These are phyloP conservation scores for Coptotermes formosanus DNA, from an alignment of 1,140 invertebrate genomes.

Conservation along the genomic window DNA sequence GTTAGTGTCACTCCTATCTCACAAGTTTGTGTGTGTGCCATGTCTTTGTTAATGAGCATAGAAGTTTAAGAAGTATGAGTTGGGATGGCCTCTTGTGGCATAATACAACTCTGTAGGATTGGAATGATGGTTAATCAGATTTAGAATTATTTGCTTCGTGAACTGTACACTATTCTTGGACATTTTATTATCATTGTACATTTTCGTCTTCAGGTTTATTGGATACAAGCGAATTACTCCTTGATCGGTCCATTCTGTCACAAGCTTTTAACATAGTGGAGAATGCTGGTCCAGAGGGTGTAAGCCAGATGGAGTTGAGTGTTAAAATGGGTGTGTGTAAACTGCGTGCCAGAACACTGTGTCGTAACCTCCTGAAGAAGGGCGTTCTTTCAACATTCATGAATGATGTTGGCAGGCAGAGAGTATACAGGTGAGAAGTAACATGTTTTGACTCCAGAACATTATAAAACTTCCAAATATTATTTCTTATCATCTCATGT, in stretches of 20 bases:
- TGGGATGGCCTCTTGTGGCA: too few species aligned
- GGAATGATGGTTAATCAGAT: too few species aligned
- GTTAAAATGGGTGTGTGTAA: conserved; percentile 52
- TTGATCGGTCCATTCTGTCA: conserved; percentile 44
- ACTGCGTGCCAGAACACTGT: conserved; percentile 52
- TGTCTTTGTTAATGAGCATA: too few species aligned
- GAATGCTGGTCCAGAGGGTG: conserved; percentile 48
- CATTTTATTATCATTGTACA: neutral
- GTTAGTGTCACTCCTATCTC: too few species aligned
- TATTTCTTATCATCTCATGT: neutral
- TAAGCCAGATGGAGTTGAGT: conserved; percentile 50
- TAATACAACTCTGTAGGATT: too few species aligned
- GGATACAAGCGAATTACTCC: neutral
- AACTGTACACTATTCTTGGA: too few species aligned
- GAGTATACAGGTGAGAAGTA: conserved; percentile 25
- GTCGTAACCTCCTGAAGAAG: conserved; percentile 51
- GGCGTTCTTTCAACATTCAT: conserved; percentile 52
- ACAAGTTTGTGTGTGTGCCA: too few species aligned
- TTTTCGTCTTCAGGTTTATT: neutral
- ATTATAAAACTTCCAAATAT: conserved; percentile 32
- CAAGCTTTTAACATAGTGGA: conserved; percentile 54
- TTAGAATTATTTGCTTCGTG: too few species aligned
- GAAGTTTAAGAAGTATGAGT: too few species aligned
- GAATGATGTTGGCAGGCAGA: conserved; percentile 56
- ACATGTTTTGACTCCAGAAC: neutral